Conservation (phyloP, 2,797 vertebrate species). For the Danio kyathit region DNA sequence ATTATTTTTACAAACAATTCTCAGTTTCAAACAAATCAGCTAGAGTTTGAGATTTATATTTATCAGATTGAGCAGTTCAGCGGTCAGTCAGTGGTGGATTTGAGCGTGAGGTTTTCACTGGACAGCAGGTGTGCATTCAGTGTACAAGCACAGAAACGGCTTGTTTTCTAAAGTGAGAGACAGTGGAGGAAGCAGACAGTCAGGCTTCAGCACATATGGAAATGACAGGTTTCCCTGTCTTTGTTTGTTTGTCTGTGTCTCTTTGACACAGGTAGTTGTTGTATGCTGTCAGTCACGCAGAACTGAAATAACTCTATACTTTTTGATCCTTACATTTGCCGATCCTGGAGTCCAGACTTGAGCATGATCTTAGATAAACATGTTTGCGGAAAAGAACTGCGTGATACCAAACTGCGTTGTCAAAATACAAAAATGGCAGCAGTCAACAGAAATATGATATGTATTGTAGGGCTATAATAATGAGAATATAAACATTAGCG, state of each 20-base stretch:
- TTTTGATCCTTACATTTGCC: slow-evolving; percentile 29
- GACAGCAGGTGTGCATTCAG: not conserved
- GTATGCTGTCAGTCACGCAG: slow-evolving; percentile 26
- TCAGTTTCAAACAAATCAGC: not conserved
- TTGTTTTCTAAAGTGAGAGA: not conserved
- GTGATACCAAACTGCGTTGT: not conserved
- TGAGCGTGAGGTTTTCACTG: not conserved
- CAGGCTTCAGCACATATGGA: slow-evolving; percentile 12
- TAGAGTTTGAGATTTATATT: not conserved
- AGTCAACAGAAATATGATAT: not conserved
- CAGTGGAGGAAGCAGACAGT: slow-evolving; percentile 28
- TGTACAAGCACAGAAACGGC: slow-evolving; percentile 12
- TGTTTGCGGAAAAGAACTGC: not conserved
- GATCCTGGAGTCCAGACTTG: slow-evolving; percentile 33
- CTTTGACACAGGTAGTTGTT: slow-evolving; percentile 36
- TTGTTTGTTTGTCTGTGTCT: slow-evolving; percentile 9
- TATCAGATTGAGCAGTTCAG: not conserved
- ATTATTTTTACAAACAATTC: not conserved
- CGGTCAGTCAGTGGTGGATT: not conserved
- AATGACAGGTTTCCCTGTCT: slow-evolving; percentile 27
- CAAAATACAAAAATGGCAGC: not conserved
- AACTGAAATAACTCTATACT: slow-evolving; percentile 13
- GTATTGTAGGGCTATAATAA: not conserved
- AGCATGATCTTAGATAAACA: slow-evolving; percentile 23
- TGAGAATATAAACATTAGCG: not conserved